Evolutionary conservation across 2,888 invertebrate species (phyloP).

Genomic region (Lasioglossum oenotherae): DNA sequence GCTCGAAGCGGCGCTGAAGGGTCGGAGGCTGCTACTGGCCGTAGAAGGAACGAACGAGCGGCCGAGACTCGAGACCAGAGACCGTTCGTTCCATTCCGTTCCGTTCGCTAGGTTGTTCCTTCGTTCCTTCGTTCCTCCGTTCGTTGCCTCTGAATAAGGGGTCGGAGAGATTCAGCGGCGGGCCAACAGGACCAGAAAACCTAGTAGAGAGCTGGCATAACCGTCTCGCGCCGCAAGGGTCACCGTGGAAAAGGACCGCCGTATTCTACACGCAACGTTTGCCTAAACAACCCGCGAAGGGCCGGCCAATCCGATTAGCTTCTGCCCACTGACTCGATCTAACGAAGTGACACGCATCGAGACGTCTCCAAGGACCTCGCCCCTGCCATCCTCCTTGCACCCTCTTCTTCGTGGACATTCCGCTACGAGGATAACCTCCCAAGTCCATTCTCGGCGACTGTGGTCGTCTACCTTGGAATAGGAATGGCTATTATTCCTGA

Average conservation of each 20-base stretch:
- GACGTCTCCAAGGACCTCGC: slow-evolving; percentile 43
- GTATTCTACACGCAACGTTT: slow-evolving; percentile 57
- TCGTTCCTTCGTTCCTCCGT: slow-evolving; percentile 4
- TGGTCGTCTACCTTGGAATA: slow-evolving; percentile 1
- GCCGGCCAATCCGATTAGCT: slow-evolving; percentile 64
- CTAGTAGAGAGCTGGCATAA: background rate
- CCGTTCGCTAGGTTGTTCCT: background rate
- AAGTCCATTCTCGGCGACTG: background rate
- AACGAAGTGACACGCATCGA: slow-evolving; percentile 55
- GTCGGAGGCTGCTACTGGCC: slow-evolving; percentile 59
- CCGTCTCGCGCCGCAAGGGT: slow-evolving; percentile 14
- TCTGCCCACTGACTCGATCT: slow-evolving; percentile 55
- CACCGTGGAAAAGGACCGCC: slow-evolving; percentile 50
- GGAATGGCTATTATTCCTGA: background rate
- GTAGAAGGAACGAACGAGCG: slow-evolving; percentile 43
- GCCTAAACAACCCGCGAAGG: slow-evolving; percentile 50
- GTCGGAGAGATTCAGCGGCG: slow-evolving; percentile 10
- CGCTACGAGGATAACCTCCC: background rate
- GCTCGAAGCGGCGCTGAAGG: slow-evolving; percentile 63
- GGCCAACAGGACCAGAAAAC: background rate
- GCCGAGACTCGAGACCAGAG: slow-evolving; percentile 10
- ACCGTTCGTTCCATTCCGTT: slow-evolving; percentile 3
- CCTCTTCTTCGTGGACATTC: background rate
- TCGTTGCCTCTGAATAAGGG: slow-evolving; percentile 35
- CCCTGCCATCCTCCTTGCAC: background rate